Percentiles rank a stretch among this genome's conserved stretches.
Evolutionary conservation across 2,113 vertebrate species (phyloP).

Genomic region (Bagarius yarrelli): DNA sequence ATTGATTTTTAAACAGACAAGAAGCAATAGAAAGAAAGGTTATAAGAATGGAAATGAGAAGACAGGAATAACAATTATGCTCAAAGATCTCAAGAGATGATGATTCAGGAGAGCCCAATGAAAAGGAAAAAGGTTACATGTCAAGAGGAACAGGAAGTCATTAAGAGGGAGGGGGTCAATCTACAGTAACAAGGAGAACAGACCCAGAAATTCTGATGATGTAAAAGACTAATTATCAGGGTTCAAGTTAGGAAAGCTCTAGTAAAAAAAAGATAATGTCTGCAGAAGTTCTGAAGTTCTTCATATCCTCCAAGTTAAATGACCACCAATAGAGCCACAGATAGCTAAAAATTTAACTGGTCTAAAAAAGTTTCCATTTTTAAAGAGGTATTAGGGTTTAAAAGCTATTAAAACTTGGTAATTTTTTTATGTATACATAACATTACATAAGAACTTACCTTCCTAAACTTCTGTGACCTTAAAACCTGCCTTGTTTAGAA

Average conservation of each 20-base stretch:
- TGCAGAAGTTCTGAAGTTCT: not conserved
- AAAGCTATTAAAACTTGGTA: too few relatives aligned
- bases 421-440: too few relatives aligned
- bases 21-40: not conserved
- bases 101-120: not conserved
- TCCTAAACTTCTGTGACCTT: not conserved
- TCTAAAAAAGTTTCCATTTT: not conserved
- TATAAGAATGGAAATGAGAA: not conserved
- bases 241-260: not conserved
- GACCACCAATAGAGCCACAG: not conserved
- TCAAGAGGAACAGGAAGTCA: slow-evolving; percentile 5
- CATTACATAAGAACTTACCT: too few relatives aligned
- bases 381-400: not conserved
- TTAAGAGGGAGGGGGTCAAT: not conserved
- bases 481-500: not conserved
- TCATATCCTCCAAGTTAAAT: not conserved
- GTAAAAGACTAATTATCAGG: not conserved
- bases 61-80: not conserved
- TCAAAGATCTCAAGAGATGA: not conserved
- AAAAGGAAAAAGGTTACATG: not conserved
- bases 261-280: not conserved
- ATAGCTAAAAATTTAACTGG: not conserved
- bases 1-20: not conserved
- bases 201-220: not conserved
- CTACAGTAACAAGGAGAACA: not conserved